Evolutionary conservation across 2,113 vertebrate genomes (phyloP).

Genomic region (Raja brachyura): DNA sequence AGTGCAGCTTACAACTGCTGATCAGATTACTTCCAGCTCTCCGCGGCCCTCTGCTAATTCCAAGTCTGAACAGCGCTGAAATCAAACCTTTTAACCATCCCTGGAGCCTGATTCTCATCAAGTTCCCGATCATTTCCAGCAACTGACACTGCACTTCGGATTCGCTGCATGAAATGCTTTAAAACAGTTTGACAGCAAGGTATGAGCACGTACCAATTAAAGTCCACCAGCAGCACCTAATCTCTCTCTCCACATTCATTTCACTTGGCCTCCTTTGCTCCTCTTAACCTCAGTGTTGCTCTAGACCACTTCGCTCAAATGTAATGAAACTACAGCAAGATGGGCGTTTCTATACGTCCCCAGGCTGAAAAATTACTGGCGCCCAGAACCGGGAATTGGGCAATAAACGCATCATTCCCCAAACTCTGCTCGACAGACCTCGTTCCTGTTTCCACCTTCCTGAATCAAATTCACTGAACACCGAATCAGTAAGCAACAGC

Average conservation of each 20-base stretch:
- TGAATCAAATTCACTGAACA: neutral
- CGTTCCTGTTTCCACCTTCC: neutral
- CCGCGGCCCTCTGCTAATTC: neutral
- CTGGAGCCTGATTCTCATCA: neutral
- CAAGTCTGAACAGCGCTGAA: neutral
- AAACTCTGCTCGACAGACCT: neutral
- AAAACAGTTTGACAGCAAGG: neutral
- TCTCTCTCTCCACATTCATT: neutral
- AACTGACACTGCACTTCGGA: neutral
- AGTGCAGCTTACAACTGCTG: neutral
- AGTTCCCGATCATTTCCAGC: neutral
- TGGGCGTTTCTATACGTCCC: too few species aligned
- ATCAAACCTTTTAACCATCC: neutral
- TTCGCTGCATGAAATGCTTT: neutral
- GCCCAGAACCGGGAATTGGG: neutral
- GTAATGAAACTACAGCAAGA: neutral
- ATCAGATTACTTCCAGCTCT: neutral
- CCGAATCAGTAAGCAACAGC: neutral
- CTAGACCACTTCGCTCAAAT: neutral
- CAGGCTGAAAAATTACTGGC: neutral
- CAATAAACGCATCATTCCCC: neutral
- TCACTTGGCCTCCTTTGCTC: neutral
- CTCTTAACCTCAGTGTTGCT: neutral
- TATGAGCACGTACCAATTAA: neutral
- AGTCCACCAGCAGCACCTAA: neutral